phyloP scores from a whole-genome alignment of 2,797 vertebrate species.

The Halcyon badia region DNA sequence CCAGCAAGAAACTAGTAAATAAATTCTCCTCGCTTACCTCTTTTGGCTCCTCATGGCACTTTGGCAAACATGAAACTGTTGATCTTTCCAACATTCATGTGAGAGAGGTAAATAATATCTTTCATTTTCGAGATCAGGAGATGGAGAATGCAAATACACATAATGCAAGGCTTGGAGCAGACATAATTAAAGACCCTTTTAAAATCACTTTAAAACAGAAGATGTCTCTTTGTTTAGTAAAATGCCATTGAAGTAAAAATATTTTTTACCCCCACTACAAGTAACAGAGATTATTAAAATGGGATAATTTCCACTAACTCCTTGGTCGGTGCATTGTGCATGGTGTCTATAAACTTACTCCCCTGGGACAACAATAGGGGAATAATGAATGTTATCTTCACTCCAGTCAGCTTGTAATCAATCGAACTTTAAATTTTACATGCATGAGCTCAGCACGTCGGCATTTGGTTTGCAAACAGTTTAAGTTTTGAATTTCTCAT shows the following conservation, averaged over 20 bases:
- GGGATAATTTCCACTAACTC: neutral
- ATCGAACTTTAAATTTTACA: slow-evolving; percentile 1
- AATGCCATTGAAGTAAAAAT: neutral
- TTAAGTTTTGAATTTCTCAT: slow-evolving; percentile 45
- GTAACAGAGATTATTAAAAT: neutral
- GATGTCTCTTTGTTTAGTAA: neutral
- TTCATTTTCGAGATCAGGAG: neutral
- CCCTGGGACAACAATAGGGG: neutral
- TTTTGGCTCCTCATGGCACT: neutral
- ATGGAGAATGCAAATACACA: neutral
- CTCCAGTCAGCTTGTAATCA: slow-evolving; percentile 22
- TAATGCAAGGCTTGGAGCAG: neutral
- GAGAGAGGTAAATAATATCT: neutral
- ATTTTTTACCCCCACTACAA: neutral
- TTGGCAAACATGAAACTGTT: neutral
- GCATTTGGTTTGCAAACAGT: slow-evolving; percentile 38
- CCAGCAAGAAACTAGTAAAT: neutral
- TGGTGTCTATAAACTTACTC: neutral
- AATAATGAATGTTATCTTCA: slow-evolving; percentile 27
- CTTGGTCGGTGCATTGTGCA: neutral
- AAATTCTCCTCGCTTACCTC: neutral
- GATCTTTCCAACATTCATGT: neutral
- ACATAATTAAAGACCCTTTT: neutral
- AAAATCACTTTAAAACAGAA: neutral
- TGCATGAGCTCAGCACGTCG: slow-evolving; percentile 45